Base-by-base conservation (phyloP, 1,140 invertebrate species). In the Belonocnema kinseyi region DNA sequence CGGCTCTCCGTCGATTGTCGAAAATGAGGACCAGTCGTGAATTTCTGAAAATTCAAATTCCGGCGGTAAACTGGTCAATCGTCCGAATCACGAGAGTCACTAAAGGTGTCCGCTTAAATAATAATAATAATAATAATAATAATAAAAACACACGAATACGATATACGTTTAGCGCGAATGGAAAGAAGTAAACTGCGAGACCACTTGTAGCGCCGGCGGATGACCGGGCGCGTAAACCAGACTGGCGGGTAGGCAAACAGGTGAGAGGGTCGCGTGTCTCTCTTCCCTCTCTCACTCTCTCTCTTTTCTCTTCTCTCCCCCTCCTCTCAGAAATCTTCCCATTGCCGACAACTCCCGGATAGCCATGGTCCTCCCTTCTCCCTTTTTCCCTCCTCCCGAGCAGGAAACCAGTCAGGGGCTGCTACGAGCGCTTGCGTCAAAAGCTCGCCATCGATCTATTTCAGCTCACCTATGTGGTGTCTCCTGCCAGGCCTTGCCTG, bases 391-490 rank as follows among this genome's bases (percentile, higher is more conserved):
- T 26, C 26, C 26, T 26, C 26, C 26, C 26, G 26, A 33, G 26
- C 26, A 33, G 26, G 26, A 33, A 54, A 76, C 50, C 40, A 75
- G 72, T 61, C 61, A 75, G 75, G 73, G 54, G 79, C 58, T 72
- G 77, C 78, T 50, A 74, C 82, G 77, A 81, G 80, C 77, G 79
- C 82, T 85, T 87, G 85, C 85, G 85, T 87, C 83, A 85, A 85
- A 85, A 87, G 75, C 85, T 81, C 82, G 80, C 80, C 85, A 87
- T 87, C 85, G 85, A 87, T 87, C 85, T 87, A 86, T 85, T 85
- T 83, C 77, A 85, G 82, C 84, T 86, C 85, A 86, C 85, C 82
- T 86, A 85, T 82, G 83, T 77, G 80, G 75, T 51, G 8, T 46
- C 40, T 46, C 40, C 40, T 46, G 40, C 77, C 58, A 73, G 33